These are phyloP conservation scores for Morus bassanus DNA, from an alignment of 2,797 vertebrate species.

Conservation along the genomic window DNA sequence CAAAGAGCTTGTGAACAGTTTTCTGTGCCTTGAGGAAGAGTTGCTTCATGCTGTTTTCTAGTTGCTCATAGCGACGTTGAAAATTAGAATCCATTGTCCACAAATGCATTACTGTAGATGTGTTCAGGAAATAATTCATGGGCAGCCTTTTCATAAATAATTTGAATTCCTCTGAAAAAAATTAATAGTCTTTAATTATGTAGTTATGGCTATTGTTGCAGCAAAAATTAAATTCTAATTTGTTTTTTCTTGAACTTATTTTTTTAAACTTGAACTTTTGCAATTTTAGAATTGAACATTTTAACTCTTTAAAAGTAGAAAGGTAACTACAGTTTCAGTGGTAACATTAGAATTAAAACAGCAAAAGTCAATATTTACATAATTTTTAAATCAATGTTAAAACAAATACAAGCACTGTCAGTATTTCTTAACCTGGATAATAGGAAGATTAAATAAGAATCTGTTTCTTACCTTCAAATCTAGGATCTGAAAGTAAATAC, in stretches of 20 bases:
- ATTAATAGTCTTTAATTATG: background rate
- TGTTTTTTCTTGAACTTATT: background rate
- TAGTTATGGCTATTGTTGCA: background rate
- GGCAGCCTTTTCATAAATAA: conserved; percentile 90
- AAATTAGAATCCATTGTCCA: conserved; percentile 92
- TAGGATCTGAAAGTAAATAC: background rate
- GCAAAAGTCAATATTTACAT: background rate
- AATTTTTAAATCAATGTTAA: background rate
- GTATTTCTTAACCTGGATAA: background rate
- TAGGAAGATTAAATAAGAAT: background rate
- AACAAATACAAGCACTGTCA: background rate
- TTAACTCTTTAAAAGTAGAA: background rate
- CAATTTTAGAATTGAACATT: background rate
- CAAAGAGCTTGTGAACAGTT: conserved; percentile 94
- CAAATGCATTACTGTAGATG: conserved; percentile 88
- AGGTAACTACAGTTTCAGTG: background rate
- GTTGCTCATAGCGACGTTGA: conserved; percentile 91
- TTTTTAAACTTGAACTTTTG: background rate
- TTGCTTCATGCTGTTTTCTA: conserved; percentile 88
- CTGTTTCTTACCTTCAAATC: background rate
- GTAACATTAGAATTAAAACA: background rate
- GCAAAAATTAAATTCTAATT: background rate
- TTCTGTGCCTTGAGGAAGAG: conserved; percentile 90
- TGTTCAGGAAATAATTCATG: conserved; percentile 91
- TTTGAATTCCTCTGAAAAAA: conserved; percentile 92